Evolutionary conservation across 2,797 vertebrate genomes (phyloP).

Genomic region (Scomberomorus guttatus): DNA sequence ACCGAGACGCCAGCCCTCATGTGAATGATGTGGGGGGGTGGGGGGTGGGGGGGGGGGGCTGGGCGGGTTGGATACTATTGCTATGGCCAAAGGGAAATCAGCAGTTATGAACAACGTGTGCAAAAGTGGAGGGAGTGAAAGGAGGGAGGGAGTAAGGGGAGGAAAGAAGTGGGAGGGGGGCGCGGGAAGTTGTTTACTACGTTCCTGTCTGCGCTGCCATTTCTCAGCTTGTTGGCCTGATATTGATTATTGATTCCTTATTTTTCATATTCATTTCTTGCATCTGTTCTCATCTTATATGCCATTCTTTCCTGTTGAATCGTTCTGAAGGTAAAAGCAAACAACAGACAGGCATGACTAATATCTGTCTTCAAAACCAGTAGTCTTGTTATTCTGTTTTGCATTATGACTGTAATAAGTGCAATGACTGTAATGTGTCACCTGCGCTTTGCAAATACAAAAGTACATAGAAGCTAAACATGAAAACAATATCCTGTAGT

Average conservation of each 20-base stretch:
- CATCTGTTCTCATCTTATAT: conserved; percentile 9
- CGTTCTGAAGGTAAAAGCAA: conserved; percentile 23
- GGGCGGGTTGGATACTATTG: conserved; percentile 74
- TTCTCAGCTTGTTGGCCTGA: conserved; percentile 49
- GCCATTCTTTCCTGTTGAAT: not conserved
- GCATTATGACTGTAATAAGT: conserved; percentile 46
- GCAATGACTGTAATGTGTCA: conserved; percentile 25
- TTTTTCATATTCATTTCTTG: conserved; percentile 13
- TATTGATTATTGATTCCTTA: conserved; percentile 55
- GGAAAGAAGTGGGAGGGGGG: conserved; percentile 76
- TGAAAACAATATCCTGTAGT: conserved; percentile 25
- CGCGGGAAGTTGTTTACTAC: conserved; percentile 83
- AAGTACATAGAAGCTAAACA: conserved; percentile 26
- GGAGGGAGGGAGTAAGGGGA: conserved; percentile 68
- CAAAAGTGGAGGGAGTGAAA: conserved; percentile 79
- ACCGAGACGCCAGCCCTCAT: conserved; percentile 69
- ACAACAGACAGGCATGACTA: conserved; percentile 39
- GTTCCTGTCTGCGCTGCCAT: conserved; percentile 67
- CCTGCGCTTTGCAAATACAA: conserved; percentile 27
- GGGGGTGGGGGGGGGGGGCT: no score
- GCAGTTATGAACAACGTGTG: conserved; percentile 85
- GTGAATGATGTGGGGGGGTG: conserved; percentile 74
- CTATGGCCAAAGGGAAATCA: conserved; percentile 81
- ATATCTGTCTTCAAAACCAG: conserved; percentile 33
- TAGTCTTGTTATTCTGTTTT: conserved; percentile 28